Evolutionary conservation across 2,113 vertebrate genomes (phyloP).

Genomic region (Gobius niger): DNA sequence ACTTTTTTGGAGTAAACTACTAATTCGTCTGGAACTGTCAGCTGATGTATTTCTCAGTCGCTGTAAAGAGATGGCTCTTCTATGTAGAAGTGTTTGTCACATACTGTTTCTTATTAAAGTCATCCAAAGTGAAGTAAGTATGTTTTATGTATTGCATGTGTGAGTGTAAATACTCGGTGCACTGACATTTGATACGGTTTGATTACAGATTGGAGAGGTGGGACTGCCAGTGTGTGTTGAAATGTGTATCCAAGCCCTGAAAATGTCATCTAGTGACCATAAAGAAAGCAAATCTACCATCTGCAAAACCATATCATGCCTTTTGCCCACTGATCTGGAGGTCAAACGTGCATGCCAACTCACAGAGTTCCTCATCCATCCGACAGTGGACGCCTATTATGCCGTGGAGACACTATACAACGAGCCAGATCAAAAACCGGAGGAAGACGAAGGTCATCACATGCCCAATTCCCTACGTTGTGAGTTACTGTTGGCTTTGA

Average conservation of each 20-base stretch:
- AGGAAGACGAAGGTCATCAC: constrained; percentile 94
- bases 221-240: constrained; percentile 97
- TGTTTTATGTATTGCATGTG: background rate
- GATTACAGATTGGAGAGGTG: constrained; percentile 86
- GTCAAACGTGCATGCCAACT: constrained; percentile 98
- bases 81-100: constrained; percentile 97
- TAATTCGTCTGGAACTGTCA: constrained; percentile 92
- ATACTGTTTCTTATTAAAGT: constrained; percentile 99
- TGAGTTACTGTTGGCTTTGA: constrained; percentile 96
- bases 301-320: constrained; percentile 98
- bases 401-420: constrained; percentile 98
- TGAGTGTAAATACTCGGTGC: background rate
- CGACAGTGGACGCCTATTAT: constrained; percentile 96
- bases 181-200: constrained; percentile 26
- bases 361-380: constrained; percentile 96
- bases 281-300: constrained; percentile 94
- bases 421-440: constrained; percentile 97
- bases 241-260: constrained; percentile 94
- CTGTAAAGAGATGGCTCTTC: constrained; percentile 91
- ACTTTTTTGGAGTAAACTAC: constrained; percentile 98
- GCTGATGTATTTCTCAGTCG: constrained; percentile 90
- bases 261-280: constrained; percentile 89
- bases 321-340: constrained; percentile 95
- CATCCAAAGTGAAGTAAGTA: constrained; percentile 95
- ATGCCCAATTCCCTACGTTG: constrained; percentile 98